Evolutionary conservation across 1,140 invertebrate genomes (phyloP).

Genomic region (Cherax quadricarinatus): DNA sequence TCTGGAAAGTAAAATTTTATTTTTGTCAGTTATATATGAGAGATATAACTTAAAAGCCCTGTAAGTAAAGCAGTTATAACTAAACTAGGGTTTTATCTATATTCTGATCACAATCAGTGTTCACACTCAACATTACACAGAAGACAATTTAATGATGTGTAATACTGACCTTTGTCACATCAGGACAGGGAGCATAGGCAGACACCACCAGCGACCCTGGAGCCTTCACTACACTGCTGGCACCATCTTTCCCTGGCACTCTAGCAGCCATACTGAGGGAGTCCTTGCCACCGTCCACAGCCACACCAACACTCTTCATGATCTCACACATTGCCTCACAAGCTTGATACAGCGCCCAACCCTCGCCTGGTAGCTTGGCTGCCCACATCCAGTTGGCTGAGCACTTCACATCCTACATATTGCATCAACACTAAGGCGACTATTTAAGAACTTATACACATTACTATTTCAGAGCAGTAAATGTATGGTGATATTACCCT

Average conservation of each 20-base stretch:
- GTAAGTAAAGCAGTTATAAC: too few relatives aligned
- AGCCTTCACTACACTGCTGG: conserved; percentile 79
- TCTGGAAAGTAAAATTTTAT: too few relatives aligned
- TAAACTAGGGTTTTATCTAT: too few relatives aligned
- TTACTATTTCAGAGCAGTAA: too few relatives aligned
- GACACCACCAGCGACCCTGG: conserved; percentile 93
- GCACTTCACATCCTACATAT: conserved; percentile 90
- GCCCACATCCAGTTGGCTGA: conserved; percentile 99
- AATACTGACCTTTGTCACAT: conserved; percentile 81
- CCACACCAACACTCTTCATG: conserved; percentile 92
- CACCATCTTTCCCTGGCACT: conserved; percentile 87
- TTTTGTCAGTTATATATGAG: too few relatives aligned
- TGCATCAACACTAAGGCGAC: neutral
- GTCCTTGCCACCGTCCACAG: conserved; percentile 98
- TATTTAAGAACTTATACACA: too few relatives aligned
- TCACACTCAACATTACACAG: too few relatives aligned
- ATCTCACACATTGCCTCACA: conserved; percentile 91
- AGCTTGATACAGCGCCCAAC: conserved; percentile 89
- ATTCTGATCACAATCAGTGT: too few relatives aligned
- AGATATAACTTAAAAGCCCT: too few relatives aligned
- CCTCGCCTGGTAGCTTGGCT: conserved; percentile 94
- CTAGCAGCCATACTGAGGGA: conserved; percentile 97
- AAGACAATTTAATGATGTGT: too few relatives aligned
- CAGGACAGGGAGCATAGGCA: conserved; percentile 94
- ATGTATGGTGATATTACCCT: too few relatives aligned